Conservation (phyloP, 2,113 vertebrate species). For the Rhizomys pruinosus region DNA sequence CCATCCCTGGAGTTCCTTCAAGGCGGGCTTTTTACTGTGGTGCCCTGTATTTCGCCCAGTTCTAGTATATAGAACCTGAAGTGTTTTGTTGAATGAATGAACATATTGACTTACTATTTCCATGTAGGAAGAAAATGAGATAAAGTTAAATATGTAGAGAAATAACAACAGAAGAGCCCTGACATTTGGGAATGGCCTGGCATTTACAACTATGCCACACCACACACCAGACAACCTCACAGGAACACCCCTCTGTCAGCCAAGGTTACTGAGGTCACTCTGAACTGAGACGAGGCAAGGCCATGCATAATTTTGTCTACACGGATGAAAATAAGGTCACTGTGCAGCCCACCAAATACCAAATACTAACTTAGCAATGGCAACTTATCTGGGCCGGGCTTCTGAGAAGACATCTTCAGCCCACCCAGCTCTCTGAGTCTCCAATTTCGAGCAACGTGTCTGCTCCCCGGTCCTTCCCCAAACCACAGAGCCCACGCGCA, state of each 20-base stretch:
- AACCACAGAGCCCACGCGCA: neutral
- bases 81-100: neutral
- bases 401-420: neutral
- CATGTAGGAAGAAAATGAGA: neutral
- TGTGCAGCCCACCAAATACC: neutral
- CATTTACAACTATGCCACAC: no score
- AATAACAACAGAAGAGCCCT: neutral
- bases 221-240: neutral
- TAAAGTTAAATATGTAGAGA: neutral
- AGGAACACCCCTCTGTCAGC: neutral
- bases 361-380: neutral
- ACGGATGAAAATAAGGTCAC: slow-evolving; percentile 37
- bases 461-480: neutral
- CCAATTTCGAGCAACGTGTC: neutral
- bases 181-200: neutral
- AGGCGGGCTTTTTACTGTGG: neutral
- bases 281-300: slow-evolving; percentile 25
- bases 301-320: slow-evolving; percentile 38
- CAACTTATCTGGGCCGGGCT: neutral
- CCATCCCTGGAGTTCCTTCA: neutral
- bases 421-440: neutral
- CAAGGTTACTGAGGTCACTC: neutral
- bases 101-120: neutral
- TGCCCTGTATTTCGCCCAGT: neutral
- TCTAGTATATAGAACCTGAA: rapidly evolving